Evolutionary conservation across 2,797 vertebrate genomes (phyloP).

Genomic region (Danio aesculapii): DNA sequence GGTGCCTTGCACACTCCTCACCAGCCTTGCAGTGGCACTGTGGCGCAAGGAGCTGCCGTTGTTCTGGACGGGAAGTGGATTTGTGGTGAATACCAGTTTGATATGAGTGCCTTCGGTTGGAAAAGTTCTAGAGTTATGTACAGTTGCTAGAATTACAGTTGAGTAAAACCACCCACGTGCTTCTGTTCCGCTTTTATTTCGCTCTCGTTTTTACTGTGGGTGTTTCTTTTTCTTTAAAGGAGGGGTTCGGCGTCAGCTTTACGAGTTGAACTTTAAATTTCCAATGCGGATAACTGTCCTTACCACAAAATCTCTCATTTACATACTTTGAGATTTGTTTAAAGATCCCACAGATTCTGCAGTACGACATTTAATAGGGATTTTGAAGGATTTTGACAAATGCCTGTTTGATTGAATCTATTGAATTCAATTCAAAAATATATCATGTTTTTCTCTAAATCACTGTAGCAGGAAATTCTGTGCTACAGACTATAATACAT

Average conservation of each 20-base stretch:
- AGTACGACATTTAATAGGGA: background rate
- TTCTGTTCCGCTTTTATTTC: slow-evolving; percentile 64
- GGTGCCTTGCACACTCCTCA: slow-evolving; percentile 94
- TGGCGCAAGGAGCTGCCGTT: slow-evolving; percentile 90
- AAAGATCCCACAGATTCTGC: background rate
- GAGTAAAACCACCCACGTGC: slow-evolving; percentile 81
- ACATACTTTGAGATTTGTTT: background rate
- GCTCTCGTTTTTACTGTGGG: slow-evolving; percentile 69
- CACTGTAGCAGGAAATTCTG: background rate
- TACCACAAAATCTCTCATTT: background rate
- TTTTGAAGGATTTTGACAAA: slow-evolving; percentile 8
- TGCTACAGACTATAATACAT: background rate
- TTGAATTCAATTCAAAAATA: background rate
- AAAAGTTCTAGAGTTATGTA: slow-evolving; percentile 79
- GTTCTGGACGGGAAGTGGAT: slow-evolving; percentile 99
- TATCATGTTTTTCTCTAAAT: background rate
- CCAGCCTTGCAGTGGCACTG: slow-evolving; percentile 89
- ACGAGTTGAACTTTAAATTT: background rate
- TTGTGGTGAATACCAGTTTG: slow-evolving; percentile 99
- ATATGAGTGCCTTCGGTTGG: slow-evolving; percentile 87
- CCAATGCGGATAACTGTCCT: background rate
- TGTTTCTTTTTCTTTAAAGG: slow-evolving; percentile 54
- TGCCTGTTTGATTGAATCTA: background rate
- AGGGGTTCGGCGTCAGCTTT: slow-evolving; percentile 15
- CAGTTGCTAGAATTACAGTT: slow-evolving; percentile 90